These are phyloP conservation scores for Unio delphinus DNA, from an alignment of 2,888 invertebrate genomes.

Conservation along the genomic window DNA sequence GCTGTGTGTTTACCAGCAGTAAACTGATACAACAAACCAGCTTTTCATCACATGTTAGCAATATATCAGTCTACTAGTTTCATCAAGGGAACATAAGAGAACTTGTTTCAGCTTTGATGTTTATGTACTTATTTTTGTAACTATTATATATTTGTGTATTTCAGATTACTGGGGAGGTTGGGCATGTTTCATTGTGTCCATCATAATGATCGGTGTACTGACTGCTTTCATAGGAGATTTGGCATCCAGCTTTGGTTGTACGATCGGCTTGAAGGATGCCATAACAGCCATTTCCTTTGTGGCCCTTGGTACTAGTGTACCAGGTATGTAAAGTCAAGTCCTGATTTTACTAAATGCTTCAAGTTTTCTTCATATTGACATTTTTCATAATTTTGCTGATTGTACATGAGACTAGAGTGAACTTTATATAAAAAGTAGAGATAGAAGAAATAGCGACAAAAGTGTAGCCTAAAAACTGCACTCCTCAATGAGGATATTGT, in stretches of 20 bases:
- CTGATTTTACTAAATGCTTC: too few species aligned
- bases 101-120: neutral
- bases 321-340: constrained; percentile 72
- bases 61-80: neutral
- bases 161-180: constrained; percentile 88
- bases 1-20: too few species aligned
- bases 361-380: too few species aligned
- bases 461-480: too few species aligned
- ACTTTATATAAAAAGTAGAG: too few species aligned
- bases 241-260: constrained; percentile 97
- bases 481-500: too few species aligned
- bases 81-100: neutral
- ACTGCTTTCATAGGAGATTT: constrained; percentile 98
- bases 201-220: constrained; percentile 91
- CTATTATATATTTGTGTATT: constrained; percentile 10
- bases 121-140: neutral
- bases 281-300: constrained; percentile 98
- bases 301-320: constrained; percentile 98
- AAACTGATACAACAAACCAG: neutral
- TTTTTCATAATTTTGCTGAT: too few species aligned
- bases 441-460: too few species aligned
- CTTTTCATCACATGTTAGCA: neutral
- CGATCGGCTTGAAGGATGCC: constrained; percentile 94
- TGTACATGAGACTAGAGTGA: too few species aligned
- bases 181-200: constrained; percentile 93